Conservation (phyloP, 2,888 invertebrate species). For the Eupithecia insigniata region DNA sequence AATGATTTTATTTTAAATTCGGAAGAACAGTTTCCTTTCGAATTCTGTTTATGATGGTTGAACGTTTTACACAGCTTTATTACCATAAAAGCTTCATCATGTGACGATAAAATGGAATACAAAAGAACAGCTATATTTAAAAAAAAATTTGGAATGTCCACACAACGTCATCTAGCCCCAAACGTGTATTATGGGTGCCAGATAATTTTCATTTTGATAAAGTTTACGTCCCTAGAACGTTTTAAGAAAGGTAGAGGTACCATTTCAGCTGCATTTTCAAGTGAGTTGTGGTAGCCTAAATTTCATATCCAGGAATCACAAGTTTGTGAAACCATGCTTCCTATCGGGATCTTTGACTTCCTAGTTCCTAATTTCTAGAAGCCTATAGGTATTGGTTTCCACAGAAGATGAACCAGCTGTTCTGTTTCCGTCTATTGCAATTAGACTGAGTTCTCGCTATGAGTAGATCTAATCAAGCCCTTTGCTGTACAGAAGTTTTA, state of each 20-base stretch:
- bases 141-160: not conserved
- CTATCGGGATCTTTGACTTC: not conserved
- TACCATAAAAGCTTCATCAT: not conserved
- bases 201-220: no score
- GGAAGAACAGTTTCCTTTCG: slow-evolving; percentile 71
- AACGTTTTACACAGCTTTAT: slow-evolving; percentile 19
- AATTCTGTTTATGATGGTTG: slow-evolving; percentile 67
- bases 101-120: not conserved
- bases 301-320: not conserved
- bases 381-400: not conserved
- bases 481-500: slow-evolving; percentile 58
- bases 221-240: no score
- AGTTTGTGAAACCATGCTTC: not conserved
- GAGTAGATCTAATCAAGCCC: slow-evolving; percentile 49
- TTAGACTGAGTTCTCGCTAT: slow-evolving; percentile 67
- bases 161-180: not conserved
- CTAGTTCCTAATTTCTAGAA: not conserved
- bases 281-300: not conserved
- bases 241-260: no score
- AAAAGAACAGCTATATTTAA: not conserved
- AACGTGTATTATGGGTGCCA: no score
- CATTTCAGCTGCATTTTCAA: not conserved
- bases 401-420: not conserved
- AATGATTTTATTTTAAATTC: slow-evolving; percentile 81
- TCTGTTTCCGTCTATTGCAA: slow-evolving; percentile 51